Evolutionary conservation across 2,888 invertebrate genomes (phyloP), one percentile per base, ranked within the genome.

Genomic region (Andrena camellia): DNA sequence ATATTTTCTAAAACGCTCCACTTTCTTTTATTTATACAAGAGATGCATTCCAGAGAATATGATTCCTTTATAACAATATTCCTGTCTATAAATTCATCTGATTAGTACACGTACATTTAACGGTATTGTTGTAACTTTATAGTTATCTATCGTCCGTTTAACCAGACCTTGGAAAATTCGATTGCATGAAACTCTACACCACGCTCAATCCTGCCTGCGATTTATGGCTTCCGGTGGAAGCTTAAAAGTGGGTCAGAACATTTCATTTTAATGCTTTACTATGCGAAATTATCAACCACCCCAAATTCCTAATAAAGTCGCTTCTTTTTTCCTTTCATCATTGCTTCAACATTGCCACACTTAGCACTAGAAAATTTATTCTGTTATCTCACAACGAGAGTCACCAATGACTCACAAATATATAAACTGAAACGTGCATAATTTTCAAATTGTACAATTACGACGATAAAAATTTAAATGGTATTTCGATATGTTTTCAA

Each of bases 1-100:
- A 35, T 69, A 63, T 63, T 79, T 80, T 79, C 80, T 79, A 79
- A 72, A 66, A 20, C 60, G 69, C 35, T 50, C 75, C 26, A 33
- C 75, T 73, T 76, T 66, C 72, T 68, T 59, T 77, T 63, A 72
- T 66, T 42, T 62, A 71, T 52, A 62, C 35, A 13, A 5, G 48
- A 13, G 13, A 48, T 20, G 42, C 42, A 33, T 42, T 63, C 23
- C 35, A 42, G 17, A 23, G 7, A 54, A 72, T 8, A 29, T 17
- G 1, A 2, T 17, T 60, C 62, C 50, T 20, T 26, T n/a, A 31
- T 10, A 62, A 60, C 8, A 50, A 71, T 60, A 35, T 63, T 72
- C 52, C n/a, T 6, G 13, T 20, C 20, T 13, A 66, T 17, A 35
- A 26, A n/a, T 17, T 70, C 6, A 10, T 48, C 23, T 13, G 42